Base-by-base conservation (phyloP, 1,140 invertebrate species). In the Dufourea novaeangliae region DNA sequence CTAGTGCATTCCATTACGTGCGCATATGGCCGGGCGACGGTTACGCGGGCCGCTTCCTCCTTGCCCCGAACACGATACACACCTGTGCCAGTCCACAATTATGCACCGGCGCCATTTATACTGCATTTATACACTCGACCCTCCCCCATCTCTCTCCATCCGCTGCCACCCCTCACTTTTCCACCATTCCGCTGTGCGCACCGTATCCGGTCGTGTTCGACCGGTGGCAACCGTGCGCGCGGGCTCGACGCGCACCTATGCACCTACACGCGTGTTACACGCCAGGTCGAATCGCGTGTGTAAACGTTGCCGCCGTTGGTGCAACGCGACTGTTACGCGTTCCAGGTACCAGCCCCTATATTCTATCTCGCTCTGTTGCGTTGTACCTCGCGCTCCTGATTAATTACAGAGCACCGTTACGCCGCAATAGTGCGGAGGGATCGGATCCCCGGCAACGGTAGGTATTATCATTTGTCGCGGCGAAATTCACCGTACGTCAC, bases 351-450 rank as follows among this genome's bases (percentile, higher is more conserved):
- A 57, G 29, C 1, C 57, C 76, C 69, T 74, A 61, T 78, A 79
- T 66, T 86, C 77, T 76, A n/a, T n/a, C n/a, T n/a, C n/a, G n/a
- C n/a, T n/a, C n/a, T n/a, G n/a, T n/a, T 67, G 71, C 66, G 73
- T 62, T 59, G 73, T 39, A 29, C 63, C 66, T 77, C 66, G 69
- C 69, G 46, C 25, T 62, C 37, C 80, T 88, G 88, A 89, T 89
- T 89, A 89, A 89, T 88, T 89, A 88, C 87, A 88, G 86, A 88
- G 85, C 79, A 73, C 73, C 62, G 81, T 81, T 44, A 80, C 68
- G 71, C 41, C 37, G 72, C 78, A 46, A 27, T 59, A 67, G 61
- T 63, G 34, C 57, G 52, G 14, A 44, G 25, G 5, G 22, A 17
- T 7, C 59, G 41, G 68, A 72, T 69, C 69, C 27, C 66, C 44